Evolutionary conservation across 2,797 vertebrate species (phyloP), one percentile per base, ranked within the genome.

Genomic region (Pelobates cultripes): DNA sequence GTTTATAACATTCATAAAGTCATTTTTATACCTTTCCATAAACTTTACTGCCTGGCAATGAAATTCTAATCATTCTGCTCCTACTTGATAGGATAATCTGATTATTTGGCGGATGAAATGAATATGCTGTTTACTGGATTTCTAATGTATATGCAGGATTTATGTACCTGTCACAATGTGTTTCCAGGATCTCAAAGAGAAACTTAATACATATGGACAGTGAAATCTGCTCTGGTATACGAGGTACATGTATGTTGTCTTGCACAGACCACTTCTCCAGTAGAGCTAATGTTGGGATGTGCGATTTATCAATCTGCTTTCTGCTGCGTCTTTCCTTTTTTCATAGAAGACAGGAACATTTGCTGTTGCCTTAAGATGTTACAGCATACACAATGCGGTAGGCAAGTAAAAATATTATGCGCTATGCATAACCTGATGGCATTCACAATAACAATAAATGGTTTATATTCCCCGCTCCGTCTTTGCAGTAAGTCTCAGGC

Each of bases 1-100:
- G 67, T 84, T 84, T 84, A 84, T 79, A 60, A 71, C 68, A 66
- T 80, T 76, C 82, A 84, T 80, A 76, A 84, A 84, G 68, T 84
- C 72, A 67, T 84, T 76, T 79, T 84, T 84, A 84, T 84, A 76
- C 47, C 77, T 76, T 75, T 84, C 77, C 61, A 84, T 84, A 84
- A 83, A 79, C 77, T 84, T 84, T 84, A 79, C 82, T 79, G 68
- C 77, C 68, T 76, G 67, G 82, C 77, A 79, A 72, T 84, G 77
- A 84, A 84, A 79, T 79, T 84, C 77, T 84, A 84, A 79, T 79
- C 82, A 84, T 79, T 76, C 68, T 84, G 72, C 73, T 79, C 77
- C 77, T 67, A 77, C 72, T 75, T 83, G 77, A 84, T 84, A 79
- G 73, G 82, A 84, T 84, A 84, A 84, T 79, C 82, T 80, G 82